Evolutionary conservation across 2,888 invertebrate species (phyloP).

Genomic region (Hedychridium roseum): DNA sequence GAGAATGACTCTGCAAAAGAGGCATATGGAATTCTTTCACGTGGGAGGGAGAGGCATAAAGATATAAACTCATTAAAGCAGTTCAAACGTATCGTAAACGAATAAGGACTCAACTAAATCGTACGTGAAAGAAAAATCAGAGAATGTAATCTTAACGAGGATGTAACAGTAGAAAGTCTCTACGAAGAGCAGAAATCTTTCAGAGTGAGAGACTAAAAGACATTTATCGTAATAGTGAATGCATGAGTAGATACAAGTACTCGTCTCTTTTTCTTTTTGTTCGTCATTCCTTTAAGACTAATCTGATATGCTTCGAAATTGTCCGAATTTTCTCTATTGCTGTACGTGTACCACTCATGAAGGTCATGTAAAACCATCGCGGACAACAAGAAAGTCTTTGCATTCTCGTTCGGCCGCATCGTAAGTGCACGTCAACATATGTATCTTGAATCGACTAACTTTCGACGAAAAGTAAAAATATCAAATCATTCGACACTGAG

Average conservation of each 20-base stretch:
- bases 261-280: no score
- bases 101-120: no score
- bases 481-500: conserved; percentile 47
- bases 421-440: conserved; percentile 34
- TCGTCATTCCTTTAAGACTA: no score
- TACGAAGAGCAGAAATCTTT: conserved; percentile 42
- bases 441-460: conserved; percentile 33
- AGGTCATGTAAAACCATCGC: conserved; percentile 30
- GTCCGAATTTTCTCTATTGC: no score
- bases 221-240: not conserved
- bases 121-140: conserved; percentile 8
- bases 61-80: no score
- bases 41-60: no score
- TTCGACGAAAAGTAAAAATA: conserved; percentile 29
- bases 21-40: no score
- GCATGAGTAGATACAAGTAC: no score
- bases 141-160: conserved; percentile 28
- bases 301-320: no score
- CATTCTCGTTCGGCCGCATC: conserved; percentile 31
- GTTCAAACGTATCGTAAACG: no score
- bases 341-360: conserved; percentile 26
- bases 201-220: conserved; percentile 39
- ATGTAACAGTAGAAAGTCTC: conserved; percentile 30
- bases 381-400: conserved; percentile 30
- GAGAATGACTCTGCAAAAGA: no score